phyloP scores from a whole-genome alignment of 1,140 invertebrate genomes.

The Penaeus chinensis region DNA sequence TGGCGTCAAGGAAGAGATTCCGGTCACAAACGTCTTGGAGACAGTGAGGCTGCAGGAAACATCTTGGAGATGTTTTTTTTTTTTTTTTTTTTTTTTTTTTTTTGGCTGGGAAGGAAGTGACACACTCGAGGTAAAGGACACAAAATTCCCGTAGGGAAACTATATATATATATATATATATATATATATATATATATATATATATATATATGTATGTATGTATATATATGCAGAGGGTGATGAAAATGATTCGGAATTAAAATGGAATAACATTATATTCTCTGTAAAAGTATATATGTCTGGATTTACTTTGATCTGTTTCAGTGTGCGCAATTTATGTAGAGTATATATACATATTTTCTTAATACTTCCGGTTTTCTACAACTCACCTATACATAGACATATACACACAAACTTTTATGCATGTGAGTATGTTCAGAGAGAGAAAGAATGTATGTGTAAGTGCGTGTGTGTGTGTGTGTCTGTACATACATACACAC shows the following conservation, averaged over 20 bases:
- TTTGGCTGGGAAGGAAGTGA: no score
- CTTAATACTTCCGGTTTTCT: no score
- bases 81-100: no score
- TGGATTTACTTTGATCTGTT: background rate
- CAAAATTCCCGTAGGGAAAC: no score
- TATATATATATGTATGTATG: background rate
- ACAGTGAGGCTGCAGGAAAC: no score
- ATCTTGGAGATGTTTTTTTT: no score
- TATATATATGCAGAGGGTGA: background rate
- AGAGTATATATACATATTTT: background rate
- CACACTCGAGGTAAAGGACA: no score
- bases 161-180: constrained; percentile 1
- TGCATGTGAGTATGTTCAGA: background rate
- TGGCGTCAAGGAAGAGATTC: no score
- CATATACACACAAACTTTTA: no score
- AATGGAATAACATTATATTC: background rate
- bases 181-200: constrained; percentile 9
- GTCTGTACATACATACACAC: background rate
- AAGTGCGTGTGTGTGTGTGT: background rate
- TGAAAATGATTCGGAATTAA: background rate
- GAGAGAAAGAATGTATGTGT: background rate
- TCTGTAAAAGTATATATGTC: background rate
- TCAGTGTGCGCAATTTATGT: background rate
- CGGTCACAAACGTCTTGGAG: no score
- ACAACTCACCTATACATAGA: no score